Evolutionary conservation across 2,888 invertebrate genomes (phyloP), one percentile per base, ranked within the genome.

Genomic region (Ecdyonurus torrentis): DNA sequence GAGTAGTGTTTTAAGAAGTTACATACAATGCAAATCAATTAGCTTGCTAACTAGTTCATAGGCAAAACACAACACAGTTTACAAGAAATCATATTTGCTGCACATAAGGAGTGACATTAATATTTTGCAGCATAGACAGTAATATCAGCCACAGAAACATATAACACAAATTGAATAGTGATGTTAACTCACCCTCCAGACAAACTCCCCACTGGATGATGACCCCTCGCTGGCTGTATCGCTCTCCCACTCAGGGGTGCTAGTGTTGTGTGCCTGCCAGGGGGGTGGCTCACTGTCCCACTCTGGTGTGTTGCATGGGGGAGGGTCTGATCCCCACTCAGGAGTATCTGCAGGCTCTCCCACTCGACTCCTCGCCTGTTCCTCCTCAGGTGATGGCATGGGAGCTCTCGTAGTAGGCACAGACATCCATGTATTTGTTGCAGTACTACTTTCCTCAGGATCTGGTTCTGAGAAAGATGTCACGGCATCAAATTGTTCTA

Each of bases 181-280:
- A n/a, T n/a, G n/a, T n/a, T 25, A 22, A 71, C 74, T 70, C 71
- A 86, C 87, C 83, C 86, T 86, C 87, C 87, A 88, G 65, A 87
- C 84, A 70, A 88, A 88, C 73, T 88, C 87, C 10, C 87, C 86
- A 66, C 87, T 87, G 3, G 86, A 86, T 5, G 83, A 83, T 37
- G 86, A 87, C 52, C 69, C 69, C 37, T 68, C 68, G 2, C 67
- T 69, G 66, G 83, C 86, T 7, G 81, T 81, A 68, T 83, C 84
- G 73, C 83, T 85, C 71, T 86, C 86, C 84, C 86, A 87, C 69
- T 85, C 86, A 68, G 83, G 78, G 53, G 55, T 55, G 20, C 7
- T 22, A n/a, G 7, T 10, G 10, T 50, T 7, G 50, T 18, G 50
- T 18, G 7, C 10, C 50, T 7, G 50, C 50, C 18, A 7, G 50